Evolutionary conservation across 2,888 invertebrate genomes (phyloP).

Genomic region (Oligia latruncula): DNA sequence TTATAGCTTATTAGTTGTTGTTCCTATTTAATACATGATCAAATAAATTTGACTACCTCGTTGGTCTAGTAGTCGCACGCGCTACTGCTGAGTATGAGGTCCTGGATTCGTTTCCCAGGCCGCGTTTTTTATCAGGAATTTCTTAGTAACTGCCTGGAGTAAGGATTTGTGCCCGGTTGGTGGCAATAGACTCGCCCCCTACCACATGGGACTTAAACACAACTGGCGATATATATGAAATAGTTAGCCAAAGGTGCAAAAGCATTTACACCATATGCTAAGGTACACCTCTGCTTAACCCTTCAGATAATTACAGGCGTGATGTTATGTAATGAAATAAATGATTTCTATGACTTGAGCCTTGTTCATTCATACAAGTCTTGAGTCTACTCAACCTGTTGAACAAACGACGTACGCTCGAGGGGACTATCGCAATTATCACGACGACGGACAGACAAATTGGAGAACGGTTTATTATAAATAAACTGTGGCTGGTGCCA

Average conservation of each 20-base stretch:
- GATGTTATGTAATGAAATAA: not conserved
- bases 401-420: conserved; percentile 20
- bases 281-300: not conserved
- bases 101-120: not conserved
- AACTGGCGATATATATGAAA: not conserved
- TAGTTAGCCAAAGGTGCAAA: too few relatives aligned
- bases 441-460: conserved; percentile 18
- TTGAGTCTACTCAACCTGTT: not conserved
- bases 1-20: not conserved
- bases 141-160: not conserved
- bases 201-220: not conserved
- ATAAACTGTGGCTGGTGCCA: not conserved
- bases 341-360: not conserved
- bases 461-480: conserved; percentile 26
- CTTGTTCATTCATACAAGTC: conserved; percentile 1
- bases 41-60: not conserved
- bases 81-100: not conserved
- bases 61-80: not conserved
- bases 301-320: not conserved
- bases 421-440: conserved; percentile 39
- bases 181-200: too few relatives aligned
- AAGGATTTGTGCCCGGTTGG: not conserved
- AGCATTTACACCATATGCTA: not conserved
- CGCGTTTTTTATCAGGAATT: not conserved
- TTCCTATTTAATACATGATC: not conserved